Conservation (phyloP, 1,140 invertebrate species). For the Thaumatotibia leucotreta region DNA sequence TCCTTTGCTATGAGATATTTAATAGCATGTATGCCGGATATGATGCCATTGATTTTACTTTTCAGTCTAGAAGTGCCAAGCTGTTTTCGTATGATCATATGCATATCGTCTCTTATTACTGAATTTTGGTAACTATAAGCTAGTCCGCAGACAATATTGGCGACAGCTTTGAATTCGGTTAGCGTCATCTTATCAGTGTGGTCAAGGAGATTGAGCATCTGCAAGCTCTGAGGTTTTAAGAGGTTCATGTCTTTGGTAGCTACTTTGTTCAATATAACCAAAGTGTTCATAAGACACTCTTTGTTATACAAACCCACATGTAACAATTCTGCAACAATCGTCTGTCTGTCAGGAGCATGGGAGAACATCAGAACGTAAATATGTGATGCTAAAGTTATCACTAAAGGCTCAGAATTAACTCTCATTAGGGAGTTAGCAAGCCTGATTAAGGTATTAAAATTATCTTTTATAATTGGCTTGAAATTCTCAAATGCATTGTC, state of each 20-base stretch:
- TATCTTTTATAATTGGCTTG: constrained; percentile 60
- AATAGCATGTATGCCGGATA: constrained; percentile 65
- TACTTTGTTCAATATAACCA: constrained; percentile 64
- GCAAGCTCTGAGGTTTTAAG: constrained; percentile 61
- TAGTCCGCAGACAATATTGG: constrained; percentile 68
- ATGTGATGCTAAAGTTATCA: constrained; percentile 59
- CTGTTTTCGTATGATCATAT: constrained; percentile 72
- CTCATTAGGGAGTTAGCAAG: constrained; percentile 59
- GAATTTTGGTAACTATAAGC: constrained; percentile 67
- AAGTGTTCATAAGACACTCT: constrained; percentile 51
- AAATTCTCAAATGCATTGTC: constrained; percentile 60
- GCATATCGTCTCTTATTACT: constrained; percentile 65
- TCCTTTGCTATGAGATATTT: constrained; percentile 59
- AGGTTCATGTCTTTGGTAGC: constrained; percentile 53
- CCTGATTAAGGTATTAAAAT: constrained; percentile 54
- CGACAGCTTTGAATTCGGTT: constrained; percentile 58
- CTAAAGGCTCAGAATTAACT: constrained; percentile 42
- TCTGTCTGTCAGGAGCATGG: constrained; percentile 51
- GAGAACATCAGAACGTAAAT: constrained; percentile 62
- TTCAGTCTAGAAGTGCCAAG: constrained; percentile 57
- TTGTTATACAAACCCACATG: constrained; percentile 56
- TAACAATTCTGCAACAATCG: constrained; percentile 56
- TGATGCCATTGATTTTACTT: constrained; percentile 67
- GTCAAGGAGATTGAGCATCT: constrained; percentile 66
- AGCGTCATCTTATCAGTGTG: constrained; percentile 61